phyloP scores from a whole-genome alignment of 1,140 invertebrate genomes.

The Eueides isabella region DNA sequence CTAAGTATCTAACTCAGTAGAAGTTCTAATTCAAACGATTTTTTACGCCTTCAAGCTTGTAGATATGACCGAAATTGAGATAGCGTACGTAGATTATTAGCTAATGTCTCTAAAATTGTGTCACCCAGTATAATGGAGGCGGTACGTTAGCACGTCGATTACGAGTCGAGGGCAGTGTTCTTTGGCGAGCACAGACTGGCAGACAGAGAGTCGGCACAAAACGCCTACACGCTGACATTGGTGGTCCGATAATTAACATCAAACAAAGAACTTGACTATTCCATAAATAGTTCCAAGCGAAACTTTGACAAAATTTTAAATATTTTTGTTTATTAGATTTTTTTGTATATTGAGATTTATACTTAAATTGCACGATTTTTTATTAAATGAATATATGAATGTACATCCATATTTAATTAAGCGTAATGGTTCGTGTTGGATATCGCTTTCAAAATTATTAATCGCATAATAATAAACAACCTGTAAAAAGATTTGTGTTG shows the following conservation, averaged over 20 bases:
- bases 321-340: background rate
- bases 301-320: background rate
- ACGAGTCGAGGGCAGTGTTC: constrained; percentile 67
- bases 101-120: constrained; percentile 78
- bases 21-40: constrained; percentile 34
- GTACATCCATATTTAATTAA: constrained; percentile 19
- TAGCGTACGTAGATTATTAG: constrained; percentile 69
- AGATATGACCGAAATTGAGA: constrained; percentile 54
- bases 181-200: constrained; percentile 49
- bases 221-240: constrained; percentile 38
- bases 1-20: background rate
- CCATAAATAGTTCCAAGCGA: background rate
- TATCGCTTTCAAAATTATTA: constrained; percentile 17
- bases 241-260: constrained; percentile 28
- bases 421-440: background rate
- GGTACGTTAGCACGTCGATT: constrained; percentile 68
- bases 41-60: constrained; percentile 3
- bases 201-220: constrained; percentile 58
- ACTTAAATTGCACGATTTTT: background rate
- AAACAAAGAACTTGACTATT: constrained; percentile 15
- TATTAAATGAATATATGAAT: background rate
- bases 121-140: constrained; percentile 72
- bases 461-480: constrained; percentile 56
- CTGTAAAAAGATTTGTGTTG: constrained; percentile 63
- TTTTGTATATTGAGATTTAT: background rate